Base-by-base conservation (phyloP, 2,888 invertebrate genomes). In the Andrena dorsata region DNA sequence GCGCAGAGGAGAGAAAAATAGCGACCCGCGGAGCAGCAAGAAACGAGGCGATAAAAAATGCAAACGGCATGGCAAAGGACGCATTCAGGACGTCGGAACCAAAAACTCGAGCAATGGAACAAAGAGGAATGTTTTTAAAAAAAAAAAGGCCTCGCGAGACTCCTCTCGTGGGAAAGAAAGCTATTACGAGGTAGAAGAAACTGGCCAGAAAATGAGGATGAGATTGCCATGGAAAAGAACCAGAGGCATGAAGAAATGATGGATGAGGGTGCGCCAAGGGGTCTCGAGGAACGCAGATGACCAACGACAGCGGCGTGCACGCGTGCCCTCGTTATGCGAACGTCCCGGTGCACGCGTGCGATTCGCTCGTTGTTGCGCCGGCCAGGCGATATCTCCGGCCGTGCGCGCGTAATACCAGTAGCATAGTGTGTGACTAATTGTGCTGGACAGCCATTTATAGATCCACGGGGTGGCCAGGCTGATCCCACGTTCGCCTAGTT, bases 401-500 rank as follows among this genome's bases (percentile, higher is more conserved):
- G 58, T 72, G 63, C 63, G 63, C 69, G 68, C 49, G 86, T 80
- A 83, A 89, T 87, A 89, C 88, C 84, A 82, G 82, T 86, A 84
- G 88, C 85, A 80, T 84, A 82, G 80, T 82, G 82, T 70, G 83
- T 70, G 85, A 73, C 82, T 90, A 85, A 88, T 89, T 86, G 87
- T 80, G 85, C 81, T 84, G 74, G 88, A 3, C 82, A 78, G 79
- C 69, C 76, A 80, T 80, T 83, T 83, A 85, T 87, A 86, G 87
- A 88, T 89, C 85, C 82, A 66, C 80, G 70, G 82, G 58, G 75
- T 76, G 69, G 77, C 79, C 81, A 81, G 82, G 72, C 81, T 77
- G 86, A 70, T 72, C 79, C 72, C 79, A 80, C 82, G 76, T 83
- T 78, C 75, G 74, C 77, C 80, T 71, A 82, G 83, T 86, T 79